A percentile compares a stretch with the other conserved stretches of the same genome.
These are phyloP conservation scores for Peromyscus attwateri DNA, from an alignment of 2,797 vertebrate genomes.

Conservation along the genomic window DNA sequence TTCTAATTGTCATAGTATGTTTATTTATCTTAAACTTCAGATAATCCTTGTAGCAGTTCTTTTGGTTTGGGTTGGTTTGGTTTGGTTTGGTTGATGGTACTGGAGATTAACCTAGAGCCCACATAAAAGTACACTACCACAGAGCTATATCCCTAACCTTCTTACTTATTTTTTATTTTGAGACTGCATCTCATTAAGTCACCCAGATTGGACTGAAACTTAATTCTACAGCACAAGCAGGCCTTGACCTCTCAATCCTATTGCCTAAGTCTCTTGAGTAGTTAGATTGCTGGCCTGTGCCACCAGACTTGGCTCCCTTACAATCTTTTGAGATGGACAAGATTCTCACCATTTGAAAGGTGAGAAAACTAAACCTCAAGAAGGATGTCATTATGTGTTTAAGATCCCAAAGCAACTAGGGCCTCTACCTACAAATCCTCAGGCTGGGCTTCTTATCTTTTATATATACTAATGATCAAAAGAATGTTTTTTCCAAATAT, in stretches of 20 bases:
- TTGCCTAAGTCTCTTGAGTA: not conserved
- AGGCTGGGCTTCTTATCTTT: not conserved
- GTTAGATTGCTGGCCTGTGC: not conserved
- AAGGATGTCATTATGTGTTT: slow-evolving; percentile 1
- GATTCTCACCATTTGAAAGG: slow-evolving; percentile 43
- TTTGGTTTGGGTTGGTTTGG: not conserved
- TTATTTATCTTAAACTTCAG: slow-evolving; percentile 30
- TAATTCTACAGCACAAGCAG: not conserved
- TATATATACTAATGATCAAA: not conserved
- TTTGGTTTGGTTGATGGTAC: not conserved
- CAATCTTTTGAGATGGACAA: not conserved
- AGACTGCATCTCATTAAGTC: not conserved
- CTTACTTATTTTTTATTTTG: not conserved
- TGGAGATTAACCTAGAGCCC: not conserved
- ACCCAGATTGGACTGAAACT: not conserved
- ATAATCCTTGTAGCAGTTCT: slow-evolving; percentile 45
- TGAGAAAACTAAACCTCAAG: slow-evolving; percentile 54
- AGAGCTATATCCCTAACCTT: not conserved
- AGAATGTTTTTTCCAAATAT: not conserved
- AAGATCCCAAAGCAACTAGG: slow-evolving; percentile 57
- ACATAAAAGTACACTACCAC: not conserved
- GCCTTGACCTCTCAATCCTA: not conserved
- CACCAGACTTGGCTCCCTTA: not conserved
- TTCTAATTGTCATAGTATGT: not conserved
- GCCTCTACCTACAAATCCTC: not conserved